Evolutionary conservation across 2,113 vertebrate genomes (phyloP), one percentile per base, ranked within the genome.

Genomic region (Myodes glareolus): DNA sequence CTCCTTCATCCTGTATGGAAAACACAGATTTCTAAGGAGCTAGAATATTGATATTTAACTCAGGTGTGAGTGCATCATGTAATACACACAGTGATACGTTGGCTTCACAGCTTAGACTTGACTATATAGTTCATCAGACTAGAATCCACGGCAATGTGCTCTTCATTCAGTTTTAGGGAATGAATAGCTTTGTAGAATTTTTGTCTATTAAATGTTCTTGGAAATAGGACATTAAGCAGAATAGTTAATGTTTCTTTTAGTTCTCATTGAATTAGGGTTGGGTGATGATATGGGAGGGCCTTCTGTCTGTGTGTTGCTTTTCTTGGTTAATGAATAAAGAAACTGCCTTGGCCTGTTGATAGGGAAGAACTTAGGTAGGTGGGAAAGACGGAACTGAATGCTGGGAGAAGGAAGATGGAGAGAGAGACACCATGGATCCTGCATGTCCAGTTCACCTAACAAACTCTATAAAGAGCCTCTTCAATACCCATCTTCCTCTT

Each of bases 191-290:
- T 88, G 3, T 96, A 78, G 70, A 90, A 72, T 90, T 97, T 97
- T 87, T 87, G 13, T 50, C 10, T 94, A 87, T 91, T 87, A 93
- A 68, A 86, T 90, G 72, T 82, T 92, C 96, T 96, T 96, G 90
- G 65, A 94, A 96, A 87, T 91, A 95, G 89, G 67, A 94, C 85
- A 91, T 97, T 91, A 97, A 70, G 39, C 82, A 84, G 76, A 96
- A 93, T 97, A 92, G 94, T 92, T 93, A 84, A 29, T 42, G 58
- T 94, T 97, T 93, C 61, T 70, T 97, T 94, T 88, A 97, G 92
- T 90, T 93, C 73, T 97, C 94, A 92, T 86, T 95, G 81, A 70
- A 67, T 96, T 93, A 61, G 86, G 95, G 91, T 85, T 84, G 61
- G 95, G 85, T 58, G 19, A 58, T 58, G 55, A 19, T 58, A 5